Conservation (phyloP, 2,113 vertebrate genomes). For the Ciconia stormi region DNA sequence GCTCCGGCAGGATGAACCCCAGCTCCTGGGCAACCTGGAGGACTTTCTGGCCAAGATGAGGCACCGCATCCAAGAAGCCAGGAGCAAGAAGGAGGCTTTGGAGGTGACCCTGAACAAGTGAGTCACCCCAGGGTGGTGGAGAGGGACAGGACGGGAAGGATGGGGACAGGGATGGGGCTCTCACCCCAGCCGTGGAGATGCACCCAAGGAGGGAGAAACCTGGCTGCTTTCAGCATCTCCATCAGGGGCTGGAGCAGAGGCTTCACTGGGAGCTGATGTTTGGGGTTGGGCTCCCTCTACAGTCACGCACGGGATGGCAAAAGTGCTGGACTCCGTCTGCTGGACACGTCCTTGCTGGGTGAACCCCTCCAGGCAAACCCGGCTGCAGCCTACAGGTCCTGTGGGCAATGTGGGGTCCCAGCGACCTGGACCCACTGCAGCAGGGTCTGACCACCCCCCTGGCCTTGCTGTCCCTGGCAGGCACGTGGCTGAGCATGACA, state of each 20-base stretch:
- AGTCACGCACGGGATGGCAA: not conserved
- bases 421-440: not conserved
- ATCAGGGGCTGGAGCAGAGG: not conserved
- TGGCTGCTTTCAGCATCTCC: not conserved
- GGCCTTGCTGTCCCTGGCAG: constrained; percentile 15
- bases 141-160: not conserved
- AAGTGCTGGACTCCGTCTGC: not conserved
- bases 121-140: not conserved
- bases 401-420: not conserved
- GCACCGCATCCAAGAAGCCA: constrained; percentile 64
- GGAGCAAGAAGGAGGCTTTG: constrained; percentile 58
- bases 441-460: not conserved
- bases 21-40: constrained; percentile 71
- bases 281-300: constrained; percentile 30
- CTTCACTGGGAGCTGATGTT: rapidly evolving
- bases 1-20: constrained; percentile 72
- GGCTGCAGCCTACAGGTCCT: not conserved
- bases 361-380: rapidly evolving
- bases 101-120: constrained; percentile 73
- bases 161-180: not conserved
- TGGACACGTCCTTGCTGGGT: not conserved
- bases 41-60: constrained; percentile 75
- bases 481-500: constrained; percentile 64
- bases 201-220: not conserved
- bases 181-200: rapidly evolving